Percentiles rank a stretch among this genome's conserved stretches.
Evolutionary conservation across 1,140 invertebrate genomes (phyloP).

Genomic region (Drosophila insularis): DNA sequence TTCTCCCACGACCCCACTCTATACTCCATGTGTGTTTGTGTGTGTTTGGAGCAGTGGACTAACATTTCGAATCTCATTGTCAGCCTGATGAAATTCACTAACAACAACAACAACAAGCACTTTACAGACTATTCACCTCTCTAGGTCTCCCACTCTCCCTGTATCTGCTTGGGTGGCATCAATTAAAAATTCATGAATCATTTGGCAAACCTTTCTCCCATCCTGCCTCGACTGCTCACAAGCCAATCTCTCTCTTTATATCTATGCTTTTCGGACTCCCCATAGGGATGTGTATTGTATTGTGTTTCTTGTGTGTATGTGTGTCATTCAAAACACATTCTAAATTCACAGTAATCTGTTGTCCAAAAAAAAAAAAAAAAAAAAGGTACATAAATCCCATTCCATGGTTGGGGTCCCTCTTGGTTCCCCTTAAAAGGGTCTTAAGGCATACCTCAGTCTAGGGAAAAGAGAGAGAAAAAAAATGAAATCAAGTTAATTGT

Average conservation of each 20-base stretch:
- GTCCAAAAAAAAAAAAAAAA: slow-evolving; percentile 19
- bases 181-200: slow-evolving; percentile 80
- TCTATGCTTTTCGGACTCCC: not conserved
- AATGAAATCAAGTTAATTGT: slow-evolving; percentile 9
- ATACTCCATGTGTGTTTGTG: not conserved
- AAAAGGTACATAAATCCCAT: slow-evolving; percentile 59
- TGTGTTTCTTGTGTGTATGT: slow-evolving; percentile 11
- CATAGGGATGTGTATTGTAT: not conserved
- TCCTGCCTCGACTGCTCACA: slow-evolving; percentile 19
- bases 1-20: not conserved
- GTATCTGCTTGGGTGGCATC: slow-evolving; percentile 45
- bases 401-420: slow-evolving; percentile 28
- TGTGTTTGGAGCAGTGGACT: slow-evolving; percentile 8
- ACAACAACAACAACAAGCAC: slow-evolving; percentile 40
- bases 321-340: slow-evolving; percentile 31
- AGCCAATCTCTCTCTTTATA: slow-evolving; percentile 41
- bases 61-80: slow-evolving; percentile 42
- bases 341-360: slow-evolving; percentile 63
- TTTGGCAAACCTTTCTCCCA: slow-evolving; percentile 66
- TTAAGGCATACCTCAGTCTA: not conserved
- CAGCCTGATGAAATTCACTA: slow-evolving; percentile 21
- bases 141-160: not conserved
- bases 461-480: not conserved
- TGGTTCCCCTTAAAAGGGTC: slow-evolving; percentile 14
- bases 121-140: not conserved